phyloP scores from a whole-genome alignment of 2,888 invertebrate genomes.

The Antitype chi region DNA sequence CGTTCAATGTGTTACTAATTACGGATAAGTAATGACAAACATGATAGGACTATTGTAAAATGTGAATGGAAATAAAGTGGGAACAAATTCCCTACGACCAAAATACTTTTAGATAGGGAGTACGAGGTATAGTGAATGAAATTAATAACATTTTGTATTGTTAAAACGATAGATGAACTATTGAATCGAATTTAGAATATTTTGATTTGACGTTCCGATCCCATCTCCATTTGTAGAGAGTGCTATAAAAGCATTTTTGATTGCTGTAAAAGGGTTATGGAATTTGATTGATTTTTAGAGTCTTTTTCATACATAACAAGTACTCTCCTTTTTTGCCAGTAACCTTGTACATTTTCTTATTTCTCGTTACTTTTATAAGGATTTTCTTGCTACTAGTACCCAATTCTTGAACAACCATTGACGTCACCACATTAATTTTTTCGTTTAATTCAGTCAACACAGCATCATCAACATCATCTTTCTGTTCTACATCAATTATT shows the following conservation, averaged over 20 bases:
- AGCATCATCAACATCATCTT: neutral
- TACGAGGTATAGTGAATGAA: neutral
- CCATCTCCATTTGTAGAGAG: constrained; percentile 13
- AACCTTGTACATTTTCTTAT: neutral
- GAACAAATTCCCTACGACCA: constrained; percentile 17
- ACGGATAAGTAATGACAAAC: constrained; percentile 62
- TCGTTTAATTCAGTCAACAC: neutral
- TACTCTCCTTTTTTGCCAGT: neutral
- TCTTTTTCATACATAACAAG: neutral
- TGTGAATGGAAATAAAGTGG: constrained; percentile 36
- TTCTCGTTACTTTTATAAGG: neutral
- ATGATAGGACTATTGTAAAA: constrained; percentile 49
- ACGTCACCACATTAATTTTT: neutral
- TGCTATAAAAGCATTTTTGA: constrained; percentile 20
- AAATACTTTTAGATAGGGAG: constrained; percentile 15
- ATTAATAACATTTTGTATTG: neutral
- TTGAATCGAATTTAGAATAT: constrained; percentile 1
- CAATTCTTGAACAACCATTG: neutral
- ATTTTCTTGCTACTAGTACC: neutral
- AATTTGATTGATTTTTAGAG: neutral
- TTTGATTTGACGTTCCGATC: neutral
- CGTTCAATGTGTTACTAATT: constrained; percentile 64
- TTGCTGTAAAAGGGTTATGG: constrained; percentile 2
- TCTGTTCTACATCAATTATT: neutral
- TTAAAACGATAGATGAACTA: neutral